phyloP scores from a whole-genome alignment of 2,113 vertebrate genomes.

The Columba livia region DNA sequence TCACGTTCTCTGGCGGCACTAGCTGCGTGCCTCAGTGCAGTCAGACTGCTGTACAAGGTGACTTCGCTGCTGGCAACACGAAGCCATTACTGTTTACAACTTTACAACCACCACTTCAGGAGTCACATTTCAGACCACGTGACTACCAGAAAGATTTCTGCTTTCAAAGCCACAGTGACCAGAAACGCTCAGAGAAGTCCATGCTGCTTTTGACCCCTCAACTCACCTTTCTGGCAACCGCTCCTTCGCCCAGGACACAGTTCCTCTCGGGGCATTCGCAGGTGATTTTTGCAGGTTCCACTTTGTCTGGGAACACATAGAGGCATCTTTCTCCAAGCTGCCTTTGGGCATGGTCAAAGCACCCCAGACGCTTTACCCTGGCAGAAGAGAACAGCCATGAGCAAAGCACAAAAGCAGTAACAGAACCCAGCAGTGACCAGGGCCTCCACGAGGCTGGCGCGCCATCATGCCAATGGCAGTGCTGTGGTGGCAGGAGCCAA shows the following conservation, averaged over 20 bases:
- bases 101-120: not conserved
- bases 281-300: constrained; percentile 90
- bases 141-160: constrained; percentile 1
- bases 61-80: constrained; percentile 1
- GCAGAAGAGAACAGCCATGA: not conserved
- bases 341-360: constrained; percentile 96
- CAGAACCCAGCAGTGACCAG: not conserved
- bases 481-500: not conserved
- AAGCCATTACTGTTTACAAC: not conserved
- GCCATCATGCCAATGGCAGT: not conserved
- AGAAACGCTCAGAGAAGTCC: not conserved
- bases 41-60: not conserved
- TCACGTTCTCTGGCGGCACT: not conserved
- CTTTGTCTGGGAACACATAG: constrained; percentile 93
- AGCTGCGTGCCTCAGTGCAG: not conserved
- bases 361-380: constrained; percentile 93
- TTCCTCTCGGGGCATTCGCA: constrained; percentile 93
- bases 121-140: constrained; percentile 19
- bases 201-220: not conserved
- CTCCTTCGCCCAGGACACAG: constrained; percentile 88
- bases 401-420: not conserved
- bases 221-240: constrained; percentile 89
- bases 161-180: not conserved
- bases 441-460: not conserved
- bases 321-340: constrained; percentile 94